Evolutionary conservation across 2,113 vertebrate species (phyloP).

Genomic region (Ivindomyrus marchei): DNA sequence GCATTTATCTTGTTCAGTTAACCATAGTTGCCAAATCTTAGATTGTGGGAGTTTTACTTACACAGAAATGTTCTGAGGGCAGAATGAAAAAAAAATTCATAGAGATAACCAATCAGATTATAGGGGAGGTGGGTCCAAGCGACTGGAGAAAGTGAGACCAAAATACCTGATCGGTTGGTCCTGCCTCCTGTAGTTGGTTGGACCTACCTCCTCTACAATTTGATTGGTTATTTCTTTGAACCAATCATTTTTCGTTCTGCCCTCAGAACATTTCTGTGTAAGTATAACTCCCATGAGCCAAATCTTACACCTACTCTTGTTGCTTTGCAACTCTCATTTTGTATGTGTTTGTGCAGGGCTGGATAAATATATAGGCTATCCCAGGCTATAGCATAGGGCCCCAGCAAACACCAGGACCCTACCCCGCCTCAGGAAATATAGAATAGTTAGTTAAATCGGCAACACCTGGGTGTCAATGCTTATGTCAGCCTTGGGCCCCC

Average conservation of each 20-base stretch:
- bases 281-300: neutral
- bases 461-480: neutral
- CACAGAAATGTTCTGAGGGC: too few relatives aligned
- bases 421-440: neutral
- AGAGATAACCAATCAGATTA: too few relatives aligned
- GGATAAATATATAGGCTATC: neutral
- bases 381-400: neutral
- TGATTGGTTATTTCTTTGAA: too few relatives aligned
- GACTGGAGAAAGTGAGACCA: too few relatives aligned
- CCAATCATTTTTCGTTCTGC: too few relatives aligned
- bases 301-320: neutral
- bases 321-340: neutral
- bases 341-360: neutral
- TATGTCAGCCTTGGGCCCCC: neutral
- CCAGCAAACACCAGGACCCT: neutral
- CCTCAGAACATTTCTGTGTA: too few relatives aligned
- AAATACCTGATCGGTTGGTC: too few relatives aligned
- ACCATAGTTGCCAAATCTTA: neutral
- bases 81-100: too few relatives aligned
- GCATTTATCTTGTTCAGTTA: neutral
- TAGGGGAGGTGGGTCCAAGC: too few relatives aligned
- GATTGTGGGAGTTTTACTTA: too few relatives aligned
- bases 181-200: too few relatives aligned
- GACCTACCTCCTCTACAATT: too few relatives aligned
- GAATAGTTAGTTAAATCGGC: neutral